These are phyloP conservation scores for Scrobipalpa atriplicella DNA, from an alignment of 2,888 invertebrate species.

Conservation along the genomic window DNA sequence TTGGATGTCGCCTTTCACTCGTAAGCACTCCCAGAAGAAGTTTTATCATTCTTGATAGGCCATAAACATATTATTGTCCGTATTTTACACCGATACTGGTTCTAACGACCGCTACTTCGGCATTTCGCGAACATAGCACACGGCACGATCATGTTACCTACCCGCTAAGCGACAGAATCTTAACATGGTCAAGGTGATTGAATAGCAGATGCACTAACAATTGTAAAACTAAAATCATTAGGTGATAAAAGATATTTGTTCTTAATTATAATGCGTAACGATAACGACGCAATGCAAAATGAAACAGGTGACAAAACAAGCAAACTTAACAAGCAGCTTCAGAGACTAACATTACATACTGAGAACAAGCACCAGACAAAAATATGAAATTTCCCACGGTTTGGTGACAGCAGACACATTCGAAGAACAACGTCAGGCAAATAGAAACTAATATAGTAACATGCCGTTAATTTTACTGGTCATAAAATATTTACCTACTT, in stretches of 20 bases:
- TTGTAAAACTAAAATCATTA: no score
- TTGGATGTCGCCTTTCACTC: background rate
- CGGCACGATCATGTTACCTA: no score
- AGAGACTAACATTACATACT: no score
- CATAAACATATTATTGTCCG: background rate
- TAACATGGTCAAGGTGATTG: no score
- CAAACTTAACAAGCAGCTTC: no score
- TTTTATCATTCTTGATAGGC: background rate
- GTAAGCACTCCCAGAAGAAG: background rate
- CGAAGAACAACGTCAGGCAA: slow-evolving; percentile 10
- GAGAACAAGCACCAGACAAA: no score
- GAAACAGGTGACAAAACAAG: no score
- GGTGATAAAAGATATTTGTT: no score
- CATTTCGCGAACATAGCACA: background rate
- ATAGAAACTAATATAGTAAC: slow-evolving; percentile 11
- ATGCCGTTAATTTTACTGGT: background rate
- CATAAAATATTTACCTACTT: slow-evolving; percentile 9
- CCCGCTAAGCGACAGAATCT: no score
- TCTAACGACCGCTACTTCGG: slow-evolving; percentile 11
- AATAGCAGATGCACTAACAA: no score
- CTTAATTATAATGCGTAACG: no score
- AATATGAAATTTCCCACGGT: background rate
- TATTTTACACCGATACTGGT: background rate
- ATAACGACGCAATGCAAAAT: no score
- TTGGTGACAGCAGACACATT: background rate